Base-by-base conservation (phyloP, 2,113 vertebrate species). In the Erythrolamprus reginae region DNA sequence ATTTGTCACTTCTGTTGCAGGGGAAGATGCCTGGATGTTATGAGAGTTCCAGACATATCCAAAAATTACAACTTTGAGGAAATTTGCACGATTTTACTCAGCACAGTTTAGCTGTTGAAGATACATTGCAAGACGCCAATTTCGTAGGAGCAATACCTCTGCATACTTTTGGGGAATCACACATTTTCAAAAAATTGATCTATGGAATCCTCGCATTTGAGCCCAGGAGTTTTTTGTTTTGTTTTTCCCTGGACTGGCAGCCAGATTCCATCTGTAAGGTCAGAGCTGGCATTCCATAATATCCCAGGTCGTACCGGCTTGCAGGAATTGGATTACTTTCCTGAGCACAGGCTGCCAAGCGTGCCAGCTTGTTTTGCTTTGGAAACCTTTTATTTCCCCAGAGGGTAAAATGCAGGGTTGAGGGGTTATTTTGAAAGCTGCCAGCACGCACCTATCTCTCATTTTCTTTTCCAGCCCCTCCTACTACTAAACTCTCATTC, bases 311-410 rank as follows among this genome's bases (percentile, higher is more conserved):
- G 3, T 21, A 13, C 52, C n/a, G 10, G 42, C 6, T 26, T n/a
- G 15, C 52, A 5, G 70, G 85, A 33, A n/a, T 61, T 47, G 33
- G 65, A 24, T 82, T 89, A 47, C 77, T 26, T 28, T 23, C 38
- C 6, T 3, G 84, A 82, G 1, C 86, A 50, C 45, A 55, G 24
- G 48, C 53, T 45, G 50, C 85, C 45, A 86, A 85, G 86, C 23
- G 24, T 82, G 82, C 38, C n/a, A 65, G 87, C 91, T 93, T 93
- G 93, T 28, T 93, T 93, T 93, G 52, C 52, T 91, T 93, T 93
- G 94, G 94, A 95, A 95, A 95, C 58, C n/a, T 95, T 91, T 96
- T 93, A 24, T 84, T 90, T 83, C 89, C 70, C 82, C 91, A 19
- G 92, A 51, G 52, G 91, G 88, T 90, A 33, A 6, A 56, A 83